Percentiles rank a stretch among this genome's conserved stretches.
These are phyloP conservation scores for Heptranchias perlo DNA, from an alignment of 2,113 vertebrate genomes.

Conservation along the genomic window DNA sequence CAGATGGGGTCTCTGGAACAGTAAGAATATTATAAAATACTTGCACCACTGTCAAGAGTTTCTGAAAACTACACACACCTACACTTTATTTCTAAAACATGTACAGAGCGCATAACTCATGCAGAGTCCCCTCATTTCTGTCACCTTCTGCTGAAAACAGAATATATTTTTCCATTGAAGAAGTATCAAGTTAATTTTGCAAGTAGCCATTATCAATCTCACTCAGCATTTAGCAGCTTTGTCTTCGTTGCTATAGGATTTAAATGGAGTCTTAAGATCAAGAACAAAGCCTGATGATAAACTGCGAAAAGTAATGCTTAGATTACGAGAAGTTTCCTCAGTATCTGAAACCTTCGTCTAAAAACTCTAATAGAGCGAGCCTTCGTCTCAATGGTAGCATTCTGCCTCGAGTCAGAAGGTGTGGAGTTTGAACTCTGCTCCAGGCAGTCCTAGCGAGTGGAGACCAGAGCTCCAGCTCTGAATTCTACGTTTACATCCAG, in stretches of 20 bases:
- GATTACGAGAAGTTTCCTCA: neutral
- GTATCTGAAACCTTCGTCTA: neutral
- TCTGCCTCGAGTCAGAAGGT: neutral
- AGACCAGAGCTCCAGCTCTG: no score
- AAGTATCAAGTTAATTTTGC: neutral
- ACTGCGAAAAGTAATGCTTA: neutral
- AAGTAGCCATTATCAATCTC: neutral
- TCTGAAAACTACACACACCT: neutral
- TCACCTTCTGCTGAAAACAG: neutral
- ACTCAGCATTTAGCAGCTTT: neutral
- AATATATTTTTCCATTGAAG: neutral
- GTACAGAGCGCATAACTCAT: neutral
- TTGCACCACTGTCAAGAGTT: no score
- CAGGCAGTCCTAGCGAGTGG: neutral
- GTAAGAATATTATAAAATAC: neutral
- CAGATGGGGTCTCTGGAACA: conserved; percentile 81
- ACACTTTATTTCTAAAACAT: neutral
- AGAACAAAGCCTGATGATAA: neutral
- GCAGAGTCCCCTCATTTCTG: neutral
- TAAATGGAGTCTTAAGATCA: neutral
- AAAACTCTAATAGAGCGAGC: neutral
- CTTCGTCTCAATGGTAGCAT: neutral
- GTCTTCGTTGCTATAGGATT: neutral
- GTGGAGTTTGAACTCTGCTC: neutral
- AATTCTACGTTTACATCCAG: neutral